Evolutionary conservation across 2,888 invertebrate genomes (phyloP).

Genomic region (Clusia tigrina): DNA sequence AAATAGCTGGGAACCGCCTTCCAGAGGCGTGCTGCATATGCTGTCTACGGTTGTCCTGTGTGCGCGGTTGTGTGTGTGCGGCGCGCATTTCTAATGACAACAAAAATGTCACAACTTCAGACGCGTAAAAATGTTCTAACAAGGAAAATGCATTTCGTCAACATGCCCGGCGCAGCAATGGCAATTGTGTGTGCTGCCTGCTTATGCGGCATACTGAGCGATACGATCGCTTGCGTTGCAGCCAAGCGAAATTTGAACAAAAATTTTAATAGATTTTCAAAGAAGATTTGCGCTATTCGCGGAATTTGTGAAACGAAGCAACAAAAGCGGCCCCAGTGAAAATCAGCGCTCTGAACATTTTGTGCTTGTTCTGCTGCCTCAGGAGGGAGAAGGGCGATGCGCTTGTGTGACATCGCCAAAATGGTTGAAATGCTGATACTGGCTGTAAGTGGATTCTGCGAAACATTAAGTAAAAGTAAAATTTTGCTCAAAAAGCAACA

Average conservation of each 20-base stretch:
- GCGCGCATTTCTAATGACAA: not conserved
- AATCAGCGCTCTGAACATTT: no score
- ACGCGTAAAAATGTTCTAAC: conserved; percentile 5
- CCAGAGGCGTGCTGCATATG: not conserved
- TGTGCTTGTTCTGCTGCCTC: no score
- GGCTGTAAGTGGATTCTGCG: not conserved
- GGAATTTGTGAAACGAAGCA: conserved; percentile 15
- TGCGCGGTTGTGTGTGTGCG: no score
- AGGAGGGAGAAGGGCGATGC: not conserved
- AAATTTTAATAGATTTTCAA: conserved; percentile 13
- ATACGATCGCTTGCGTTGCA: conserved; percentile 9
- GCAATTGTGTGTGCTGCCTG: not conserved
- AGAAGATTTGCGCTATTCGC: conserved; percentile 19
- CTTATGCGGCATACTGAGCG: not conserved
- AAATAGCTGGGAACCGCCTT: not conserved
- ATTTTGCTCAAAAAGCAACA: not conserved
- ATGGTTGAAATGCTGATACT: no score
- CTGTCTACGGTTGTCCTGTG: not conserved
- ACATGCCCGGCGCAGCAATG: not conserved
- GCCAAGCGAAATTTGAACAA: conserved; percentile 5
- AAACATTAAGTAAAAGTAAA: not conserved
- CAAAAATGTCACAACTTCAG: conserved; percentile 2
- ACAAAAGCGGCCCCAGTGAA: not conserved
- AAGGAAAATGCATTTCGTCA: conserved; percentile 12
- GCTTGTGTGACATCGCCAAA: not conserved